These are phyloP conservation scores for Phaethon lepturus DNA, from an alignment of 2,113 vertebrate genomes.

Conservation along the genomic window DNA sequence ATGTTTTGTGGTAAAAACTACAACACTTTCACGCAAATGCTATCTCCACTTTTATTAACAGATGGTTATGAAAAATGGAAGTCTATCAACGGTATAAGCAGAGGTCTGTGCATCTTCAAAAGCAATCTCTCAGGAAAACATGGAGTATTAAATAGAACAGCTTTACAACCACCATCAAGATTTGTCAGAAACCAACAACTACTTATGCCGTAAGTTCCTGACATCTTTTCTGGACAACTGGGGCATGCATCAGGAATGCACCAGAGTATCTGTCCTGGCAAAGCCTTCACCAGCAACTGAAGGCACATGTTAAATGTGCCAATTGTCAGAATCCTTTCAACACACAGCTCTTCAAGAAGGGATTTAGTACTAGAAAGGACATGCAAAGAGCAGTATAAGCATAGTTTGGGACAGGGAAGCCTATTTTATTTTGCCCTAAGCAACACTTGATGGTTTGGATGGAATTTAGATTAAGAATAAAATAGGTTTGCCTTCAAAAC, in stretches of 20 bases:
- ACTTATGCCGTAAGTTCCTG: neutral
- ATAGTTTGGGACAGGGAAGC: conserved; percentile 21
- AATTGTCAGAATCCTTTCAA: conserved; percentile 38
- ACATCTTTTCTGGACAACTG: neutral
- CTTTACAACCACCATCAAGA: neutral
- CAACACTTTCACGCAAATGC: neutral
- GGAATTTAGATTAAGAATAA: conserved; percentile 42
- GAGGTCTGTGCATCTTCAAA: neutral
- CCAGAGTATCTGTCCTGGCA: neutral
- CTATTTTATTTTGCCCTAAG: conserved; percentile 52
- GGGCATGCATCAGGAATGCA: neutral
- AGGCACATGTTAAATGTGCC: neutral
- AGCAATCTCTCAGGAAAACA: neutral
- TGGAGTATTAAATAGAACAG: neutral
- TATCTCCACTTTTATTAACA: conserved; percentile 13
- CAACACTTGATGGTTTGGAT: conserved; percentile 47
- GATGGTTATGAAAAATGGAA: conserved; percentile 19
- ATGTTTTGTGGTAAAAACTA: neutral
- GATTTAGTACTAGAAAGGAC: conserved; percentile 52
- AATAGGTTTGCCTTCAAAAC: conserved; percentile 55
- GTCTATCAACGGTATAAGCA: neutral
- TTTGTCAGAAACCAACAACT: neutral
- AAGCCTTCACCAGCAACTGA: neutral
- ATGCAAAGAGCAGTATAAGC: conserved; percentile 41
- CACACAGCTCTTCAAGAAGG: neutral